Conservation (phyloP, 2,888 invertebrate species). For the Drosophila ezoana region DNA sequence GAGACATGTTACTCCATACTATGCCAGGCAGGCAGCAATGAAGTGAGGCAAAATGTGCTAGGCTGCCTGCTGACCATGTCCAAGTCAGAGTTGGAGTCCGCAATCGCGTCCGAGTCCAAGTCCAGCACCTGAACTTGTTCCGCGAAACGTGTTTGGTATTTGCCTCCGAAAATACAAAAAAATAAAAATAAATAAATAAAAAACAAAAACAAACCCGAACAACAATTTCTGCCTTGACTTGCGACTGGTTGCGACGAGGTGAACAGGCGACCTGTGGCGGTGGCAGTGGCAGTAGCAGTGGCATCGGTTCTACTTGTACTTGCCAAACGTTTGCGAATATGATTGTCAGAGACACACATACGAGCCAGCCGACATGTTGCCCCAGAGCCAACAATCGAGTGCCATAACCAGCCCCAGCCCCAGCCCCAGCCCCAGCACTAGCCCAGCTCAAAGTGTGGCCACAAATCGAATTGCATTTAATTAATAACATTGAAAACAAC, state of each 20-base stretch:
- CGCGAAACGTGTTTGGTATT: slow-evolving; percentile 74
- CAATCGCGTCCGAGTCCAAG: slow-evolving; percentile 23
- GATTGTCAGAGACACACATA: slow-evolving; percentile 49
- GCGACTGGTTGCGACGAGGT: slow-evolving; percentile 67
- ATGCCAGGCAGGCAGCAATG: slow-evolving; percentile 38
- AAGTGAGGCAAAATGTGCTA: slow-evolving; percentile 40
- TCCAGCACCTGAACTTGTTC: slow-evolving; percentile 73
- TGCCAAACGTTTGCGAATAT: slow-evolving; percentile 61
- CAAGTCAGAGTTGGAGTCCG: slow-evolving; percentile 33
- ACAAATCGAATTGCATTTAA: slow-evolving; percentile 75
- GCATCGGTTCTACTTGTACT: slow-evolving; percentile 56
- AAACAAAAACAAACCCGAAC: slow-evolving; percentile 31
- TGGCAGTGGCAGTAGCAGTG: slow-evolving; percentile 30
- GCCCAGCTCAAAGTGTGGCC: slow-evolving; percentile 55
- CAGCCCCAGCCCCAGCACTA: neutral
- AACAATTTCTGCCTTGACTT: slow-evolving; percentile 36
- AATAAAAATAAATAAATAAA: slow-evolving; percentile 23
- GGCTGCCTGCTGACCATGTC: slow-evolving; percentile 43
- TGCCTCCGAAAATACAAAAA: slow-evolving; percentile 59
- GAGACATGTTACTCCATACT: slow-evolving; percentile 74
- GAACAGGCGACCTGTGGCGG: slow-evolving; percentile 56
- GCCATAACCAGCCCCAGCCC: slow-evolving; percentile 40
- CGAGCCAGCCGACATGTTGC: slow-evolving; percentile 28
- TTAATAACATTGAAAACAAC: slow-evolving; percentile 71
- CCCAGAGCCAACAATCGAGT: slow-evolving; percentile 55